Evolutionary conservation across 2,113 vertebrate genomes (phyloP), one percentile per base, ranked within the genome.

Genomic region (Melanocharis versteri): DNA sequence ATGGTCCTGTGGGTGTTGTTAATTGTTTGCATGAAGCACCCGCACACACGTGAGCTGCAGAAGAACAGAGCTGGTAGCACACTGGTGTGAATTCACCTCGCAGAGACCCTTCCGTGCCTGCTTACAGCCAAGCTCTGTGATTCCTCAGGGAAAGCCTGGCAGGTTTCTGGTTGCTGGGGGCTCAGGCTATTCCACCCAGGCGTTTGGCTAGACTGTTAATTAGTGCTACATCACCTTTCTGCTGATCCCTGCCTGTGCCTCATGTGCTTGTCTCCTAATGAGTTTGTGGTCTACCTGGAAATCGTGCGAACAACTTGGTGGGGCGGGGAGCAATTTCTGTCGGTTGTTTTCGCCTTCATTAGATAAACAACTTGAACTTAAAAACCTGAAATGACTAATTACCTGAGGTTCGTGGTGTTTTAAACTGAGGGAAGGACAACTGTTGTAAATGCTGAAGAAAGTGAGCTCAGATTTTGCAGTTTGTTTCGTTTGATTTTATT

Each of bases 201-300:
- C 31, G 23, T 71, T 95, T 89, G 68, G 60, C 72, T 80, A 28
- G 83, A 33, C 64, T 93, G 87, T 48, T 96, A 96, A 95, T 96
- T 97, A 92, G 93, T 87, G 88, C 72, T 90, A 1, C 42, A 15
- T n/a, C 3, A 9, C 26, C 35, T 75, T 95, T 78, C 79, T 87
- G 92, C 88, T 81, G 64, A 53, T 92, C 71, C 64, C 80, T 48
- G 79, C 85, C 88, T 78, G 56, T 37, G 61, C 87, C 27, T 93
- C 64, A 4, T 53, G 62, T 81, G 16, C 81, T 91, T 70, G 58
- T 66, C 83, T 81, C 47, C 65, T 96, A 84, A 96, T 92, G 90
- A 95, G 76, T 64, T 88, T 87, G 60, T 90, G 76, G 65, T 93
- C 82, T 96, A 86, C 80, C 86, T 96, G 86, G 86, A 93, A 93